phyloP scores from a whole-genome alignment of 2,888 invertebrate species.

The Catocala nupta region DNA sequence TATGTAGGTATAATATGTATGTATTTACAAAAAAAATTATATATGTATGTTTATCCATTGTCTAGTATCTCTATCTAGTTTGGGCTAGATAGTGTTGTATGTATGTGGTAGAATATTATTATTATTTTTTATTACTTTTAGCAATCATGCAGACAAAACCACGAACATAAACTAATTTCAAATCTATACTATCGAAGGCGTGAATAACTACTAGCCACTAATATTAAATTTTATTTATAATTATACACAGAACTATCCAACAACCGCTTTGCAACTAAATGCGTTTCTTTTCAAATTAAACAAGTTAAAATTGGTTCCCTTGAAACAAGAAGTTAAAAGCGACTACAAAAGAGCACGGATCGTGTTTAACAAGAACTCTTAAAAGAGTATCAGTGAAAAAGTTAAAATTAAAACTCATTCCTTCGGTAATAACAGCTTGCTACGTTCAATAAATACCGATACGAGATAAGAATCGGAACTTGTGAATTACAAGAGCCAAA shows the following conservation, averaged over 20 bases:
- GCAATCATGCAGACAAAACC: no score
- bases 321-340: conserved; percentile 61
- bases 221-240: no score
- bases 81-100: no score
- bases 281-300: conserved; percentile 69
- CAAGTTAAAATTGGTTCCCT: conserved; percentile 69
- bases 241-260: conserved; percentile 8
- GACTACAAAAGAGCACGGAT: conserved; percentile 73
- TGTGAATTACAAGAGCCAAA: background rate
- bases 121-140: no score
- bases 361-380: conserved; percentile 76
- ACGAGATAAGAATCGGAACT: conserved; percentile 2
- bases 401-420: conserved; percentile 78
- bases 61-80: no score
- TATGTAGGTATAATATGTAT: no score
- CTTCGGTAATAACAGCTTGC: conserved; percentile 57
- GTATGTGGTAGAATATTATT: no score
- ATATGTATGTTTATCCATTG: no score
- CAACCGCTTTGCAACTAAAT: conserved; percentile 53
- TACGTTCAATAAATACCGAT: conserved; percentile 9
- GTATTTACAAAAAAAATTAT: no score
- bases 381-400: conserved; percentile 71
- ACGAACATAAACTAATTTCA: no score
- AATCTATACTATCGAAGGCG: no score
- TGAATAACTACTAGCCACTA: no score